Evolutionary conservation across 2,888 invertebrate genomes (phyloP).

Genomic region (Folsomia manolachei): DNA sequence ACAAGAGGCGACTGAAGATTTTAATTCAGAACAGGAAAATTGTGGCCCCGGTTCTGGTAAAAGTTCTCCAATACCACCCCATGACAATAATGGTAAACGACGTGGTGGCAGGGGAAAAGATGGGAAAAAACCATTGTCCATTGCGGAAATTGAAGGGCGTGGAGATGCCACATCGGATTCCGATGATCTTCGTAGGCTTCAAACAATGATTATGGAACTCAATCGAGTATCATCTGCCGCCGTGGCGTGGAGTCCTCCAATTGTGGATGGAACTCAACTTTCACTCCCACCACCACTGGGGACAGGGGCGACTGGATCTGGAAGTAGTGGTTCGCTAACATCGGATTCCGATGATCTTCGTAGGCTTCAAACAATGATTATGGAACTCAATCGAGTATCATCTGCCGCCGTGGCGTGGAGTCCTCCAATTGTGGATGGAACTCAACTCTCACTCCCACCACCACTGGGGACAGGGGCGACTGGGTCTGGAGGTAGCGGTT

Average conservation of each 20-base stretch:
- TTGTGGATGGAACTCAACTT: conserved; percentile 23
- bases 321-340: conserved; percentile 19
- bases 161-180: conserved; percentile 59
- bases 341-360: conserved; percentile 77
- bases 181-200: conserved; percentile 81
- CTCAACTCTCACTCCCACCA: conserved; percentile 23
- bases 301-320: conserved; percentile 39
- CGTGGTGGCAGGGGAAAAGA: conserved; percentile 23
- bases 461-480: not conserved
- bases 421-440: conserved; percentile 45
- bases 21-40: conserved; percentile 10
- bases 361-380: conserved; percentile 85
- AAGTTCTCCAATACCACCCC: conserved; percentile 56
- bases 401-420: conserved; percentile 44
- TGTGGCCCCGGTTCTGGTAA: conserved; percentile 40
- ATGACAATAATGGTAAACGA: conserved; percentile 35
- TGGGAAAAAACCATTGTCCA: not conserved
- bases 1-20: conserved; percentile 13
- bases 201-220: conserved; percentile 84
- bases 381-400: conserved; percentile 78
- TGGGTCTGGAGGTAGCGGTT: conserved; percentile 41
- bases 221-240: conserved; percentile 67
- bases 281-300: conserved; percentile 22
- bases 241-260: conserved; percentile 45
- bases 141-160: conserved; percentile 37